Evolutionary conservation across 2,888 invertebrate genomes (phyloP).

Genomic region (Hetaerina titia): DNA sequence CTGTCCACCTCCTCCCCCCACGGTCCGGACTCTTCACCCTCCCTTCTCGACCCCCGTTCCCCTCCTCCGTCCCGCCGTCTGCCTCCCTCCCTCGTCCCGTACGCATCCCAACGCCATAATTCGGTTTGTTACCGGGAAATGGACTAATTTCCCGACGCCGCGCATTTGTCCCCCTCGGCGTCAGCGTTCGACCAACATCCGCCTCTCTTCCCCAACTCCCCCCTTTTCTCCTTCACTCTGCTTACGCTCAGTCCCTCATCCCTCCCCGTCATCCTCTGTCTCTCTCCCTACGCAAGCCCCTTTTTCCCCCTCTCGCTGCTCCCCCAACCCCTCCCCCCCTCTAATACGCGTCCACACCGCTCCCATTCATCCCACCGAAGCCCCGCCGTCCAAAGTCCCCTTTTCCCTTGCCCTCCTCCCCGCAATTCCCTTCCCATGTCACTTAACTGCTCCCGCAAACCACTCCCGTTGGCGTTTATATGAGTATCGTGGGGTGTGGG

Average conservation of each 20-base stretch:
- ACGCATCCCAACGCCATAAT: constrained; percentile 56
- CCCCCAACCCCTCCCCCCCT: not conserved
- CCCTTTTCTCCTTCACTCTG: not conserved
- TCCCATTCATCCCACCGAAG: constrained; percentile 18
- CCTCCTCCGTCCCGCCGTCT: not conserved
- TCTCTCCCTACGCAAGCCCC: not conserved
- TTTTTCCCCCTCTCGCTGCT: not conserved
- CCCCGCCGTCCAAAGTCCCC: not conserved
- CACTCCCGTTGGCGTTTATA: constrained; percentile 23
- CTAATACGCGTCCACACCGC: not conserved
- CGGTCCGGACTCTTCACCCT: not conserved
- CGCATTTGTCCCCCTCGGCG: constrained; percentile 55
- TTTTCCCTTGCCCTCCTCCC: not conserved
- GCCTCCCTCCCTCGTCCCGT: not conserved
- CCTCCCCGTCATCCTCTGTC: not conserved
- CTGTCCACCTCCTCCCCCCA: not conserved
- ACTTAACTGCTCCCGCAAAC: constrained; percentile 46
- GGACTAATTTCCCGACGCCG: constrained; percentile 61
- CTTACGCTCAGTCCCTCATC: not conserved
- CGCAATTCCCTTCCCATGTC: not conserved
- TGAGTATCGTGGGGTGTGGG: not conserved
- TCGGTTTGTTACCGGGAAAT: constrained; percentile 62
- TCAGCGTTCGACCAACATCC: constrained; percentile 47
- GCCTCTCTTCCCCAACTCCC: not conserved
- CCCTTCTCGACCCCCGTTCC: not conserved